A percentile compares a stretch with the other conserved stretches of the same genome.
Conservation (phyloP, 2,113 vertebrate genomes). For the Toxotes jaculatrix region DNA sequence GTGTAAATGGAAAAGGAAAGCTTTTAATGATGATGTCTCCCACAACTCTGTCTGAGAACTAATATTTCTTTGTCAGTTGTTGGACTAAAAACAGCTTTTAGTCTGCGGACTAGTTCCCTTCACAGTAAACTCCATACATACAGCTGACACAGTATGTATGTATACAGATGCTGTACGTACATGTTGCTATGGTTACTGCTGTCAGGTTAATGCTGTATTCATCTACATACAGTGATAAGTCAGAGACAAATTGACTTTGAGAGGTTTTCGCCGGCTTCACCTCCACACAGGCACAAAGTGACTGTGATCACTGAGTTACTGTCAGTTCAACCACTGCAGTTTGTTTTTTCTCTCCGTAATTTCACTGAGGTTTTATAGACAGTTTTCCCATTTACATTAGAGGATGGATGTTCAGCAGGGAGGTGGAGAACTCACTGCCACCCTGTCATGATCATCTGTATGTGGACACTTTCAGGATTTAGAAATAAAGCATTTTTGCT, state of each 20-base stretch:
- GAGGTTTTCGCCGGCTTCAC: background rate
- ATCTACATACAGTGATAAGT: background rate
- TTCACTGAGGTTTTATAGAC: too few species aligned
- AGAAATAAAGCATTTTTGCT: too few species aligned
- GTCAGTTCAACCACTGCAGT: background rate
- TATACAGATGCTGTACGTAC: background rate
- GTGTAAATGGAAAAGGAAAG: too few species aligned
- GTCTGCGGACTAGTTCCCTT: background rate
- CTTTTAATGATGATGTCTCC: too few species aligned
- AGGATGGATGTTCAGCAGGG: background rate
- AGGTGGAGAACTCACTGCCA: background rate
- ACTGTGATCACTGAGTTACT: constrained; percentile 5
- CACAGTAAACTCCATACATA: background rate
- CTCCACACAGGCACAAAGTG: constrained; percentile 26
- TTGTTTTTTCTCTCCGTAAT: too few species aligned
- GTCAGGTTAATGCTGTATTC: constrained; percentile 2
- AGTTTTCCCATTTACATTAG: too few species aligned
- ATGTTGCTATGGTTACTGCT: background rate
- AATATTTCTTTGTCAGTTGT: too few species aligned
- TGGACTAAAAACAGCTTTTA: constrained; percentile 5
- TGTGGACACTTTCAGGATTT: too few species aligned
- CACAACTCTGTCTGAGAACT: too few species aligned
- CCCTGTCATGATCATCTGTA: too few species aligned
- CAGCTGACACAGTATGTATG: background rate
- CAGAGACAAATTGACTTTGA: background rate